Evolutionary conservation across 2,888 invertebrate species (phyloP).

Genomic region (Xestia c-nigrum): DNA sequence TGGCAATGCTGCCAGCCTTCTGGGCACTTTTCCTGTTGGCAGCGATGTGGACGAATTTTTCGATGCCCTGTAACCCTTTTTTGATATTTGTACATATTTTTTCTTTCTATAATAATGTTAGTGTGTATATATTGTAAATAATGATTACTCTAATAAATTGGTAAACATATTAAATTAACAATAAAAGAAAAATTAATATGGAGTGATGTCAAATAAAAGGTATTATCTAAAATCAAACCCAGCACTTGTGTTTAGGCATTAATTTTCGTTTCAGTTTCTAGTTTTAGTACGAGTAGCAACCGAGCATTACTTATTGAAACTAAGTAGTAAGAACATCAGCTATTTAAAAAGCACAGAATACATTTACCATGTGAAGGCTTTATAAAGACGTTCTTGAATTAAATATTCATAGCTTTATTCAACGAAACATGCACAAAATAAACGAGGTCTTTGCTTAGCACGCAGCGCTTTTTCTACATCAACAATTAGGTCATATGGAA

Average conservation of each 20-base stretch:
- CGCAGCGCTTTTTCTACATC: slow-evolving; percentile 29
- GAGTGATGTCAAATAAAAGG: too few relatives aligned
- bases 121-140: too few relatives aligned
- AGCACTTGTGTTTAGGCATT: not conserved
- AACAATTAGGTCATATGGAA: slow-evolving; percentile 49
- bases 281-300: not conserved
- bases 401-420: slow-evolving; percentile 47
- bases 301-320: not conserved
- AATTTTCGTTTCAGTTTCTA: not conserved
- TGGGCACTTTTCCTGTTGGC: too few relatives aligned
- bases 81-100: too few relatives aligned
- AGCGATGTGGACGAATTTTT: too few relatives aligned
- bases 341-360: slow-evolving; percentile 5
- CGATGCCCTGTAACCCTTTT: too few relatives aligned
- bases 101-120: too few relatives aligned
- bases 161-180: too few relatives aligned
- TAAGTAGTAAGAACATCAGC: not conserved
- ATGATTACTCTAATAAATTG: too few relatives aligned
- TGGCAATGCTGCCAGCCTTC: too few relatives aligned
- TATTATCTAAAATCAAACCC: too few relatives aligned
- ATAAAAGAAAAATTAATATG: too few relatives aligned
- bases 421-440: slow-evolving; percentile 50
- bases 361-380: slow-evolving; percentile 4
- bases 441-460: slow-evolving; percentile 41
- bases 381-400: slow-evolving; percentile 41